A percentile compares a stretch with the other conserved stretches of the same genome.
phyloP scores from a whole-genome alignment of 2,797 vertebrate species.

The Sciurus vulgaris region DNA sequence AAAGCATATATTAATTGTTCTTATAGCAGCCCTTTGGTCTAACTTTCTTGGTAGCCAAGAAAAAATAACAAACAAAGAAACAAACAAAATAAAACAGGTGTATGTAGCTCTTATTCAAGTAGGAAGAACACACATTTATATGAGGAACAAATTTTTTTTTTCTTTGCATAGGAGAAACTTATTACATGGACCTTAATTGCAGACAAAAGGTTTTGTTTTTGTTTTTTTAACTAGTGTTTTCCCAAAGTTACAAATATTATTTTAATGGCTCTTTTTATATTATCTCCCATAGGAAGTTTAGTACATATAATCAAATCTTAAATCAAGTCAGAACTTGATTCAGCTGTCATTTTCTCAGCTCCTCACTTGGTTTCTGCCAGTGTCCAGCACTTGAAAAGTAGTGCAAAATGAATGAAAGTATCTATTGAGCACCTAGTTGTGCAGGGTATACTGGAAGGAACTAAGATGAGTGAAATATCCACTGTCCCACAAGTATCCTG shows the following conservation, averaged over 20 bases:
- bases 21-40: not conserved
- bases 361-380: not conserved
- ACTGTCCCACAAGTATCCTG: not conserved
- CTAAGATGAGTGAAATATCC: not conserved
- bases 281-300: not conserved
- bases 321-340: not conserved
- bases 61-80: not conserved
- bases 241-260: not conserved
- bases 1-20: not conserved
- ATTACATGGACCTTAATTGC: not conserved
- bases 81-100: no score
- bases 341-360: not conserved
- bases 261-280: not conserved
- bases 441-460: not conserved
- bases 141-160: not conserved
- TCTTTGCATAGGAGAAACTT: not conserved
- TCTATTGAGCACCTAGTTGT: not conserved
- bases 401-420: not conserved
- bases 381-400: not conserved
- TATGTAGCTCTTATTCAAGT: not conserved
- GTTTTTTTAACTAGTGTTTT: not conserved
- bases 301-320: conserved; percentile 19
- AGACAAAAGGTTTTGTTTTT: not conserved
- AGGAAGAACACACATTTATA: conserved; percentile 23
- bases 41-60: not conserved